Evolutionary conservation across 2,797 vertebrate genomes (phyloP).

Genomic region (Denticeps clupeoides): DNA sequence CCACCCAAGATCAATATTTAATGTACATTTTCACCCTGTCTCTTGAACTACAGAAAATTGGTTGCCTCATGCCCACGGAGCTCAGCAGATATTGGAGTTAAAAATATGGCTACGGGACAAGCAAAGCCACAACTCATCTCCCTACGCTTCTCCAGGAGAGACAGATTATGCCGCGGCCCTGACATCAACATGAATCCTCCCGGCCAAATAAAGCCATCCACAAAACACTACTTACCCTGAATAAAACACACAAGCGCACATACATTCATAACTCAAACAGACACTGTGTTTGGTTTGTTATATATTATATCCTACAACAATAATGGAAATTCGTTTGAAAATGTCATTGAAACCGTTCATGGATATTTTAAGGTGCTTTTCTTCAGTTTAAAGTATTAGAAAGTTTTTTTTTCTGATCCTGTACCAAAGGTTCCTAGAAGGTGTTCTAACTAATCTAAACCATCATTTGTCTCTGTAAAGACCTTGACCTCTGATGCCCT

Average conservation of each 20-base stretch:
- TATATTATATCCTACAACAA: no score
- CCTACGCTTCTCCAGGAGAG: slow-evolving; percentile 34
- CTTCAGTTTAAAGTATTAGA: no score
- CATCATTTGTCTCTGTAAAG: no score
- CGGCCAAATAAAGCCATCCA: slow-evolving; percentile 41
- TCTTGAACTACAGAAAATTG: slow-evolving; percentile 47
- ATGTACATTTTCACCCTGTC: slow-evolving; percentile 50
- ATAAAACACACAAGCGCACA: slow-evolving; percentile 32
- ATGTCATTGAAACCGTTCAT: no score
- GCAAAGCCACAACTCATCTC: slow-evolving; percentile 51
- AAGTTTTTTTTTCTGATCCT: no score
- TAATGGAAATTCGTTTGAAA: no score
- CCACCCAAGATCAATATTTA: slow-evolving; percentile 53
- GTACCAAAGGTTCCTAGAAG: no score
- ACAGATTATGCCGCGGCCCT: slow-evolving; percentile 40
- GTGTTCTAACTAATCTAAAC: no score
- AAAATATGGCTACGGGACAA: slow-evolving; percentile 47
- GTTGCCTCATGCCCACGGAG: slow-evolving; percentile 23
- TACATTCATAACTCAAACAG: slow-evolving; percentile 21
- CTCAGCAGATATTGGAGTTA: slow-evolving; percentile 37
- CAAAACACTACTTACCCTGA: slow-evolving; percentile 21
- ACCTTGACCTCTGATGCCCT: no score
- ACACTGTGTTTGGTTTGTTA: background rate
- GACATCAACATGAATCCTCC: slow-evolving; percentile 52
- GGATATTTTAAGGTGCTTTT: no score